Evolutionary conservation across 2,797 vertebrate species (phyloP).

Genomic region (Echeneis naucrates): DNA sequence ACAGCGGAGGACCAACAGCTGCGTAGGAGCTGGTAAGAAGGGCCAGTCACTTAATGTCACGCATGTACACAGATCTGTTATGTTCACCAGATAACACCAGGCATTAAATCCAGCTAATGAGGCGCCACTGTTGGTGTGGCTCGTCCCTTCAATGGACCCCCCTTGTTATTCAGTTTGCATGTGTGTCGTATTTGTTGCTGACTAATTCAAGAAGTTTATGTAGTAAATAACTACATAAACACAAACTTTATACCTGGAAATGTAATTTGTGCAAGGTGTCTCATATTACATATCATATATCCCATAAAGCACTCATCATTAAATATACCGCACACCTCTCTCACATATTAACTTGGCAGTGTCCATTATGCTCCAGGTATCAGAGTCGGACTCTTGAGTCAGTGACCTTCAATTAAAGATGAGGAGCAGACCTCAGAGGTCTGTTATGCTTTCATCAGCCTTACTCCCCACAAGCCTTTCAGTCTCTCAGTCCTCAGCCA

Average conservation of each 20-base stretch:
- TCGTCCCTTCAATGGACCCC: constrained; percentile 22
- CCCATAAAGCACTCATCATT: too few species aligned
- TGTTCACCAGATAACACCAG: constrained; percentile 9
- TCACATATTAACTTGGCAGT: too few species aligned
- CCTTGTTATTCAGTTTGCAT: constrained; percentile 1
- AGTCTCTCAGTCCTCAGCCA: background rate
- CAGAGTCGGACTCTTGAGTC: background rate
- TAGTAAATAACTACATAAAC: background rate
- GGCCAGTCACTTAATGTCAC: background rate
- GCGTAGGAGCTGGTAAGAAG: constrained; percentile 8
- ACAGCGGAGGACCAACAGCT: constrained; percentile 29
- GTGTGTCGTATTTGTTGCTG: constrained; percentile 12
- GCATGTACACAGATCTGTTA: constrained; percentile 10
- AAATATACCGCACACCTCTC: too few species aligned
- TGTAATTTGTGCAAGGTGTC: too few species aligned
- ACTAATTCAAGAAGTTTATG: constrained; percentile 16
- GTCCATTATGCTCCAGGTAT: too few species aligned
- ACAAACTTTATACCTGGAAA: too few species aligned
- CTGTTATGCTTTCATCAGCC: background rate
- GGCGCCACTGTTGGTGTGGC: background rate
- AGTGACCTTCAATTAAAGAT: background rate
- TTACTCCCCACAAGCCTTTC: background rate
- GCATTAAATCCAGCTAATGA: constrained; percentile 8
- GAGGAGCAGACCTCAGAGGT: background rate
- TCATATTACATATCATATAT: too few species aligned